Base-by-base conservation (phyloP, 2,888 invertebrate genomes). In the Eristalis arbustorum region DNA sequence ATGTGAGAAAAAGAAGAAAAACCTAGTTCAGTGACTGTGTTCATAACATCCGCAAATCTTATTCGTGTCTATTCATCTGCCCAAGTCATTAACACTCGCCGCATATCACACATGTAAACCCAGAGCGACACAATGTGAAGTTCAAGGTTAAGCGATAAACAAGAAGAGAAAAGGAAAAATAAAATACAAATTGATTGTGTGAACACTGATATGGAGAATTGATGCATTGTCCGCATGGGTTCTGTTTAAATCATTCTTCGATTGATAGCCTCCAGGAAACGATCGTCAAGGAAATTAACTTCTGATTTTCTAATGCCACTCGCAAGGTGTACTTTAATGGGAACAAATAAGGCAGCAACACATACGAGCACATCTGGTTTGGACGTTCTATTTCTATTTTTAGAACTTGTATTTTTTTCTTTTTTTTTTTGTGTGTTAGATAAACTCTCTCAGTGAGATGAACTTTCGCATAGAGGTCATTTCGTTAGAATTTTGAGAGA, bases 131-230 rank as follows among this genome's bases (percentile, higher is more conserved):
- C 59, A 2, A 22, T 63, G 64, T 25, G 18, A 84, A 84, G 78
- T 84, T 84, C 73, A 84, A 84, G 77, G 83, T 78, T 64, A 73
- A 62, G 62, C 37, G 18, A 56, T 23, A 56, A 67, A 31, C 59
- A 22, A 72, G 34, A 31, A 34, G 23, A 40, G 11, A 64, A 13
- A 56, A 13, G 23, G 10, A 63, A 34, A 2, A 31, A 63, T 10
- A 34, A 23, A 61, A 42, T 4, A 42, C 14, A 14, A n/a, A 42
- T n/a, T n/a, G 42, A 14, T n/a, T 42, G 5, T 40, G 40, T 1
- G 10, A 40, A n/a, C 8, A 18, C 18, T 8, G 5, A 18, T n/a
- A 4, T 14, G n/a, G 5, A 3, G 8, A n/a, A 49, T 2, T n/a
- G 6, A n/a, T 14, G 14, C 18, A 49, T 18, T 49, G 5, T 49